Base-by-base conservation (phyloP, 92 coral and sea anemone genomes). In the Anthopleura xanthogrammica region DNA sequence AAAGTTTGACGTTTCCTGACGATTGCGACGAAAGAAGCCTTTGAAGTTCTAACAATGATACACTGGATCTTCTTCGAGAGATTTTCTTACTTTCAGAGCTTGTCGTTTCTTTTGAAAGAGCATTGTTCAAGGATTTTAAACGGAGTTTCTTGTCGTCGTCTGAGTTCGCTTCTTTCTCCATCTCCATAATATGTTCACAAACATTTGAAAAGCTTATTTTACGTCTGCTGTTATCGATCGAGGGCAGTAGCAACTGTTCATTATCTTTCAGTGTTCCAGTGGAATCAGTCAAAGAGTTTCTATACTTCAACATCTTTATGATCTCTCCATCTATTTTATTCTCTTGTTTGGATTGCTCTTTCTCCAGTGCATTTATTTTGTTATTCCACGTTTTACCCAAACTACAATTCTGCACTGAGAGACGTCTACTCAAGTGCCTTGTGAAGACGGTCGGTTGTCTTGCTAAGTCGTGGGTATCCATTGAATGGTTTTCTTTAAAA, bases 371-470 rank as follows among this genome's bases (percentile, higher is more conserved):
- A 42, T 77, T 71, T 12, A 20, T 66, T 19, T 80, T 84, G 55
- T 48, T 72, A 55, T 50, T 65, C 85, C 94, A 88, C 71, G 78
- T 87, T 46, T 84, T 85, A 6, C 71, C 84, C 19, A 90, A 83
- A 14, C 86, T 81, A 43, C 50, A 74, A 55, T 85, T 90, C 41
- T 90, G 85, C 40, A 84, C 72, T 13, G 91, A 90, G 24, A 90
- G 77, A 48, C 94, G 70, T 48, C 86, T 73, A 79, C 79, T 88
- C 9, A 90, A 52, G 48, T 72, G 80, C 57, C 46, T 85, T 50
- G 77, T 79, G 20, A 87, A 66, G 20, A 87, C 77, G 5, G 87
- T 72, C 3, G 88, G 92, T 52, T 90, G 88, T 60, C 76, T 88
- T 55, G 89, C 97, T 4, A 17, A 29, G 23, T 82, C 85, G 55